These are phyloP conservation scores for Ischnus inquisitorius DNA, from an alignment of 2,888 invertebrate species.

Conservation along the genomic window DNA sequence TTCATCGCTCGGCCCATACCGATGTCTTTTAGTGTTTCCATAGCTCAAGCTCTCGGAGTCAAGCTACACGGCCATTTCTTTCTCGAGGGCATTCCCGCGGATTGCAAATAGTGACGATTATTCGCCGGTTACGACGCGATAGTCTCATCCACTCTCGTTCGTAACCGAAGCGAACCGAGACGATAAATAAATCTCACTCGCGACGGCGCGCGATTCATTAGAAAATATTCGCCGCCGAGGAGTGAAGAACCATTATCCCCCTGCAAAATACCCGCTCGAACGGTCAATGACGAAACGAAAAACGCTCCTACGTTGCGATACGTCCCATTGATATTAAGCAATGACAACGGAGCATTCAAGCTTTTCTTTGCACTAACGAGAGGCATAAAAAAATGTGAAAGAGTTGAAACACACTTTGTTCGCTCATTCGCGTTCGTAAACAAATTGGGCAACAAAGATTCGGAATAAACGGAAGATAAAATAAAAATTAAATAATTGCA, in stretches of 20 bases:
- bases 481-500: background rate
- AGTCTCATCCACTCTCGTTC: conserved; percentile 3
- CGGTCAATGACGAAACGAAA: conserved; percentile 57
- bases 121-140: conserved; percentile 23
- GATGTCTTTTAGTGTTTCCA: background rate
- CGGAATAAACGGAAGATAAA: background rate
- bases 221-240: conserved; percentile 49
- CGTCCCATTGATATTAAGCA: conserved; percentile 36
- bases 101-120: conserved; percentile 62
- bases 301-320: conserved; percentile 32
- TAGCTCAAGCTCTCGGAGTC: background rate
- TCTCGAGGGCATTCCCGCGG: conserved; percentile 45
- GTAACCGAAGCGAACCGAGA: conserved; percentile 43
- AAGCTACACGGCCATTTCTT: conserved; percentile 32
- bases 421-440: background rate
- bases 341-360: conserved; percentile 30
- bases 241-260: conserved; percentile 25
- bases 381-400: background rate
- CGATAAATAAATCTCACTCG: conserved; percentile 58
- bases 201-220: conserved; percentile 48
- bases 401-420: background rate
- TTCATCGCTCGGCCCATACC: conserved; percentile 28
- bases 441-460: background rate
- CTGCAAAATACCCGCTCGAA: conserved; percentile 24
- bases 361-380: background rate